These are phyloP conservation scores for Pseudois nayaur DNA, from an alignment of 2,113 vertebrate genomes.

Conservation along the genomic window DNA sequence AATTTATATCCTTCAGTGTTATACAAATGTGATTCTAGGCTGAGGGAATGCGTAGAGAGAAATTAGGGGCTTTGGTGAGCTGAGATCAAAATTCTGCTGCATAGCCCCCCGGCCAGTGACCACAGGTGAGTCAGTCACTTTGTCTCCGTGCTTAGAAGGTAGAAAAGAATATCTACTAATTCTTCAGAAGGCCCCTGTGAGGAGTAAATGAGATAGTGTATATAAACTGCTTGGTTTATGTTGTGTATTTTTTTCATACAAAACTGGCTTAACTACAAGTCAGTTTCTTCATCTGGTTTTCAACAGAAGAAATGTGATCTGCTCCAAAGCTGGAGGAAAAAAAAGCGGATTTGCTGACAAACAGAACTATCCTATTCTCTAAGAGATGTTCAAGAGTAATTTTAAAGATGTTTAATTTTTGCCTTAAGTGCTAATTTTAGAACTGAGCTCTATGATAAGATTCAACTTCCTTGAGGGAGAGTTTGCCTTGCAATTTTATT, in stretches of 20 bases:
- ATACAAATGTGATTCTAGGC: not conserved
- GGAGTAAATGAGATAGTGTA: not conserved
- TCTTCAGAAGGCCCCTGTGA: not conserved
- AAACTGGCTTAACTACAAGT: not conserved
- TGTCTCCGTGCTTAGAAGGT: not conserved
- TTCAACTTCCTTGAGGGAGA: not conserved
- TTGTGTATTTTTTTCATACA: not conserved
- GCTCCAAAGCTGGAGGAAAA: not conserved
- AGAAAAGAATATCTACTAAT: not conserved
- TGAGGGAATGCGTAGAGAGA: not conserved
- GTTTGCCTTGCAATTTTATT: not conserved
- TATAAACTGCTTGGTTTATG: not conserved
- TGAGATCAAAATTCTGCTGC: not conserved
- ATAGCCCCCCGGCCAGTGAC: not conserved
- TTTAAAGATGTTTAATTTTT: not conserved
- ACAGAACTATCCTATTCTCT: not conserved
- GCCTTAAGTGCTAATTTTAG: not conserved
- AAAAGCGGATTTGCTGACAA: not conserved
- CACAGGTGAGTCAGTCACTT: not conserved
- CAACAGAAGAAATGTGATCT: not conserved
- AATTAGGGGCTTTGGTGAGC: not conserved
- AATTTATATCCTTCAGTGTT: not conserved
- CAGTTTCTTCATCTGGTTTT: not conserved
- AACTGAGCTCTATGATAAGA: not conserved
- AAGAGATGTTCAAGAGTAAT: not conserved